Evolutionary conservation across 2,113 vertebrate species (phyloP), one percentile per base, ranked within the genome.

Genomic region (Microtus pennsylvanicus): DNA sequence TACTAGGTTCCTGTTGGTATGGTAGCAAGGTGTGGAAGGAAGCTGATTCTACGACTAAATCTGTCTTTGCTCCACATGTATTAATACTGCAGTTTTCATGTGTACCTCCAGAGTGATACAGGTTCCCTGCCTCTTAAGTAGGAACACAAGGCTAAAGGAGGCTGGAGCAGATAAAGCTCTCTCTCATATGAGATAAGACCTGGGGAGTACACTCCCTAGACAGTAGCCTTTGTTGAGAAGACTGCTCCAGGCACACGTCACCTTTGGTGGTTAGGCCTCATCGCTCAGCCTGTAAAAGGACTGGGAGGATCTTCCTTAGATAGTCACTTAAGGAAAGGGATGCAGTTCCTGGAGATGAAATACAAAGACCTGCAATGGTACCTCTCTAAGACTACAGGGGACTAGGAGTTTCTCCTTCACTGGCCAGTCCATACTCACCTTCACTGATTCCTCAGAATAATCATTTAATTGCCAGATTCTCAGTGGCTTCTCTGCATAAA

Each of bases 271-370:
- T 52, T 65, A 45, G 0, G 35, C 26, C 42, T 74, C 35, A 69
- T 26, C 10, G 33, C 22, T 21, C 28, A 21, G 5, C 21, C 74
- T 83, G 28, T 81, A 22, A 52, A 96, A 80, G 14, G 33, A 42
- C 28, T 76, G 21, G 19, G 35, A 35, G 7, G 45, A 55, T 42
- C 72, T 38, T 89, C 85, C 87, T 47, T 89, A 35, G 28, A 80
- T 61, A 63, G 93, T 95, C 22, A 96, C 50, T 38, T 38, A 35
- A 45, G 93, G 92, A 93, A 95, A 24, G 30, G 91, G 50, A 24
- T 72, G 35, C n/a, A 13, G 14, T 90, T 86, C 35, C 58, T 78
- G 2, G 63, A 70, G 12, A 42, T 65, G 67, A 94, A 86, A 76
- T 30, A 17, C 55, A 76, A 22, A 76, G 45, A 92, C 58, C 5